Conservation (phyloP, 2,797 vertebrate species). For the Danio kyathit region DNA sequence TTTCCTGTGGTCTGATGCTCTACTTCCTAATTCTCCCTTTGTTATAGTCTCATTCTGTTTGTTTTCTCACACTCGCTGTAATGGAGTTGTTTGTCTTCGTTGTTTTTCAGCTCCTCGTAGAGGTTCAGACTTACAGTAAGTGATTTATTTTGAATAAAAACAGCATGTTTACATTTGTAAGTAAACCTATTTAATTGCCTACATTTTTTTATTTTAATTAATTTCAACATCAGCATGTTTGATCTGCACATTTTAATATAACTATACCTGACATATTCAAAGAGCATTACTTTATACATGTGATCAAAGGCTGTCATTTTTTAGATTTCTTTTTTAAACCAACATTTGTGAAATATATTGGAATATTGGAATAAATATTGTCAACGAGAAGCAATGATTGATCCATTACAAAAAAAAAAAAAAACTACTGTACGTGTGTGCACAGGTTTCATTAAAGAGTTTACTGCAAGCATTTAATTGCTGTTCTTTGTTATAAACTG, state of each 20-base stretch:
- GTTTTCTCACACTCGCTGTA: background rate
- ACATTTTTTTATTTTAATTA: too few species aligned
- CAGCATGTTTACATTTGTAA: background rate
- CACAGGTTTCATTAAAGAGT: too few species aligned
- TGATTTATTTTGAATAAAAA: background rate
- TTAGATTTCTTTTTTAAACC: fast-evolving
- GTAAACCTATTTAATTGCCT: background rate
- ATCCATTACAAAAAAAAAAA: too few species aligned
- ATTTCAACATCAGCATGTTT: background rate
- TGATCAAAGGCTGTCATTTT: background rate
- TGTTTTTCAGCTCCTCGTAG: background rate
- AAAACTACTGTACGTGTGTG: too few species aligned
- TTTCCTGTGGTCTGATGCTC: background rate
- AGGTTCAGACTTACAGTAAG: conserved; percentile 6
- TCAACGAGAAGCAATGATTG: background rate
- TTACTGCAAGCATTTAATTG: too few species aligned
- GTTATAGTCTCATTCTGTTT: background rate
- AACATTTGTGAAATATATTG: background rate
- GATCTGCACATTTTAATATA: background rate
- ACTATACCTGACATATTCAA: background rate
- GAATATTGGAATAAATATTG: background rate
- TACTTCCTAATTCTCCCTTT: background rate
- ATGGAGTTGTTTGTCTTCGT: conserved; percentile 11
- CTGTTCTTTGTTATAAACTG: too few species aligned
- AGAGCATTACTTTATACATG: background rate